These are phyloP conservation scores for Jordanella pulchra DNA, from an alignment of 2,797 vertebrate species.

Conservation along the genomic window DNA sequence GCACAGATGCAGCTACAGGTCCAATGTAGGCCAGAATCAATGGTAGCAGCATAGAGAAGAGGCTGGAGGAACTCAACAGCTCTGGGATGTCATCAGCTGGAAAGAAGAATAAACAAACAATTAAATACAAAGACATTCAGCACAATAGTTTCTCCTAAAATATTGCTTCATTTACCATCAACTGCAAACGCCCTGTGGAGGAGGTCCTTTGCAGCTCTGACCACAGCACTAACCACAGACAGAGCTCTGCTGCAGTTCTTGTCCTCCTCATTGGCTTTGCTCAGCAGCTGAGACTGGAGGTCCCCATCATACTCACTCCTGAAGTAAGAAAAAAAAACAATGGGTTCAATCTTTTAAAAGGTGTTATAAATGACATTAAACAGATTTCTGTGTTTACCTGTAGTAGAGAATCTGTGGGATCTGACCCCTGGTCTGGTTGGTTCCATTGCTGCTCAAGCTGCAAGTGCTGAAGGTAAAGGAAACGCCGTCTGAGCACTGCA, in stretches of 20 bases:
- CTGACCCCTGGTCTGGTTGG: slow-evolving; percentile 97
- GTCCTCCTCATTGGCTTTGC: slow-evolving; percentile 98
- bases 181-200: slow-evolving; percentile 97
- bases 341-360: slow-evolving; percentile 12
- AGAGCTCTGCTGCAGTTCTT: slow-evolving; percentile 97
- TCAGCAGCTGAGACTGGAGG: slow-evolving; percentile 94
- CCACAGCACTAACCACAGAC: slow-evolving; percentile 96
- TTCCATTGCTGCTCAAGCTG: slow-evolving; percentile 98
- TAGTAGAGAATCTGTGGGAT: slow-evolving; percentile 99
- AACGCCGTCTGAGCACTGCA: slow-evolving; percentile 96
- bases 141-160: neutral
- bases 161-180: slow-evolving; percentile 84
- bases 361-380: neutral
- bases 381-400: slow-evolving; percentile 79
- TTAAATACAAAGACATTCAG: neutral
- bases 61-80: slow-evolving; percentile 95
- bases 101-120: slow-evolving; percentile 35
- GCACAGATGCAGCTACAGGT: slow-evolving; percentile 95
- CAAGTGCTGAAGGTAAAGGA: slow-evolving; percentile 97
- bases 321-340: slow-evolving; percentile 17
- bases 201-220: slow-evolving; percentile 94
- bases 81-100: slow-evolving; percentile 98
- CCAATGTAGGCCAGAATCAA: slow-evolving; percentile 98
- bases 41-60: slow-evolving; percentile 98
- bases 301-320: slow-evolving; percentile 99